Evolutionary conservation across 2,113 vertebrate species (phyloP).

Genomic region (Neodontobutis hainanensis): DNA sequence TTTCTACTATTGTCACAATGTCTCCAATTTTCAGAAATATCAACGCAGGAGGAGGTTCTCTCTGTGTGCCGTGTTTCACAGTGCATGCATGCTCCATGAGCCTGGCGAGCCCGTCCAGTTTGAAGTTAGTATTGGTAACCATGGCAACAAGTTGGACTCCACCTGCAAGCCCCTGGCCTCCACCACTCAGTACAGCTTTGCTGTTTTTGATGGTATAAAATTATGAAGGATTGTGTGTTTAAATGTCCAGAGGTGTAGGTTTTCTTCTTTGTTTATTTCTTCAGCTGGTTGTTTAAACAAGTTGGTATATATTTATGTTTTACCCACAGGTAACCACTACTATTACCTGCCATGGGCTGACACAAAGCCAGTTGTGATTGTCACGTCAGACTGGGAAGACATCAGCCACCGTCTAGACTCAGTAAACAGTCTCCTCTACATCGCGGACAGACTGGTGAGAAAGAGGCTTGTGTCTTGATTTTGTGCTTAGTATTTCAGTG

Average conservation of each 20-base stretch:
- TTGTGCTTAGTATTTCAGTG: background rate
- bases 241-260: background rate
- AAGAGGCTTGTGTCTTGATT: background rate
- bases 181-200: conserved; percentile 92
- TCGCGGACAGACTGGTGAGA: conserved; percentile 87
- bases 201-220: conserved; percentile 90
- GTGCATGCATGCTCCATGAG: conserved; percentile 92
- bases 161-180: conserved; percentile 95
- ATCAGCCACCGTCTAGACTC: conserved; percentile 90
- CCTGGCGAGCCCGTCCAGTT: conserved; percentile 95
- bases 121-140: conserved; percentile 98
- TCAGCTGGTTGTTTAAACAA: conserved; percentile 22
- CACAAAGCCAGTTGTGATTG: conserved; percentile 91
- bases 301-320: conserved; percentile 20
- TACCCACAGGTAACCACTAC: conserved; percentile 89
- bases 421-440: conserved; percentile 85
- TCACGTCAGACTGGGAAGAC: conserved; percentile 97
- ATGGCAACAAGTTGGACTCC: conserved; percentile 95
- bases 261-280: background rate
- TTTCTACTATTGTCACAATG: no score
- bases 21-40: conserved; percentile 82
- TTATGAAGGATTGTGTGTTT: background rate
- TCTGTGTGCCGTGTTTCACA: conserved; percentile 91
- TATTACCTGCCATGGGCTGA: conserved; percentile 95
- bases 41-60: conserved; percentile 91